These are phyloP conservation scores for Plumapathes pennacea DNA, from an alignment of 92 coral and sea anemone genomes.

Conservation along the genomic window DNA sequence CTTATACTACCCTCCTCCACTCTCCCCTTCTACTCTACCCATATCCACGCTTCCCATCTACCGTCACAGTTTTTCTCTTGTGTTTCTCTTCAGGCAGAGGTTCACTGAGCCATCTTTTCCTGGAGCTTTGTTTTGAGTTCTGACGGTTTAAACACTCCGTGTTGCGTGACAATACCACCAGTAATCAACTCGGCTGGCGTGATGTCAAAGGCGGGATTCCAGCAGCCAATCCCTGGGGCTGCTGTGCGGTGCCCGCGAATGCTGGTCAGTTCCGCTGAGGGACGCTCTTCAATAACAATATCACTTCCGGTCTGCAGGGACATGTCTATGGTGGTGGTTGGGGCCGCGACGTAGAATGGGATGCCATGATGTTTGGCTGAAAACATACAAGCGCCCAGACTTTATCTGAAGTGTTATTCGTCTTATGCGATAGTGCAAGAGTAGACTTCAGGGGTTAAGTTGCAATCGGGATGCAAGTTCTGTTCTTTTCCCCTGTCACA, in stretches of 20 bases:
- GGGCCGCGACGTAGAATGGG: conserved; percentile 92
- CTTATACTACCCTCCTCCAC: no score
- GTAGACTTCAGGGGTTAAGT: no score
- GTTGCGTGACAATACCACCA: conserved; percentile 88
- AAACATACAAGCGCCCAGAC: conserved; percentile 4
- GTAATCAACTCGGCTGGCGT: conserved; percentile 90
- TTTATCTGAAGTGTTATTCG: no score
- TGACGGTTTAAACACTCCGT: conserved; percentile 76
- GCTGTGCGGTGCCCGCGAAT: conserved; percentile 70
- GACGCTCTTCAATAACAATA: conserved; percentile 85
- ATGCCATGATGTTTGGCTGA: conserved; percentile 81
- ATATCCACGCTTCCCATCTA: no score
- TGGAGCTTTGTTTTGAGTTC: conserved; percentile 52
- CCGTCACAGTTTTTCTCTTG: no score
- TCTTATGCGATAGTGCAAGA: no score
- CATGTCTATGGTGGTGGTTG: conserved; percentile 78
- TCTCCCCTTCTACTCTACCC: no score
- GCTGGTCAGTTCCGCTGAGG: conserved; percentile 69
- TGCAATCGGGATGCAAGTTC: no score
- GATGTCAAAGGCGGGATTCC: conserved; percentile 98
- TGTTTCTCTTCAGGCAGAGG: no score
- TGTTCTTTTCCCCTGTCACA: no score
- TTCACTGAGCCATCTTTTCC: background rate
- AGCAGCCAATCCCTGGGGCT: conserved; percentile 77
- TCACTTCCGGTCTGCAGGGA: conserved; percentile 60